These are phyloP conservation scores for Phrynosoma blainvillii DNA, from an alignment of 2,113 vertebrate genomes.

Conservation along the genomic window DNA sequence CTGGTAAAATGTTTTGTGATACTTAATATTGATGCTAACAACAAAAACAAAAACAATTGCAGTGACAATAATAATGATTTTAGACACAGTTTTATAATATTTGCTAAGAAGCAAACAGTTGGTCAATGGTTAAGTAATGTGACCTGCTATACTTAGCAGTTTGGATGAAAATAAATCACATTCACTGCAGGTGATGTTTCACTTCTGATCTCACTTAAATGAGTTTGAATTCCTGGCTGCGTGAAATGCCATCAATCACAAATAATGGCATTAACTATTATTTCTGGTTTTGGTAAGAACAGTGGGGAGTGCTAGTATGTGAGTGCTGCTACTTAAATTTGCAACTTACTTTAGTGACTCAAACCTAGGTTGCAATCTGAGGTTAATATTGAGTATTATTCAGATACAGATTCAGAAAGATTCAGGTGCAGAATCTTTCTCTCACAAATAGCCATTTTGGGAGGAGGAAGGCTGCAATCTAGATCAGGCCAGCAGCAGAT, in stretches of 20 bases:
- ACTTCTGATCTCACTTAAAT: conserved; percentile 3
- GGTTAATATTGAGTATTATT: too few species aligned
- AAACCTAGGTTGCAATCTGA: not conserved
- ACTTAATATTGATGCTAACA: conserved; percentile 17
- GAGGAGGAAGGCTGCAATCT: too few species aligned
- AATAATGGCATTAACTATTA: not conserved
- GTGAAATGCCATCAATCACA: conserved; percentile 24
- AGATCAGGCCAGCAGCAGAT: too few species aligned
- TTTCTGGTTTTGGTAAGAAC: conserved; percentile 18
- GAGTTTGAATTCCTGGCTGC: conserved; percentile 15
- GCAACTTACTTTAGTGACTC: conserved; percentile 1
- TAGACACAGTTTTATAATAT: conserved; percentile 28
- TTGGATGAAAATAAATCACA: conserved; percentile 41
- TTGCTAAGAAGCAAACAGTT: conserved; percentile 14
- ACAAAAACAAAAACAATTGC: not conserved
- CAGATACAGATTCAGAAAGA: too few species aligned
- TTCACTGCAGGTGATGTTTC: conserved; percentile 30
- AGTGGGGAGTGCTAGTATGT: conserved; percentile 12
- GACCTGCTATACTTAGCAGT: conserved; percentile 30
- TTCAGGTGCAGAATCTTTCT: not conserved
- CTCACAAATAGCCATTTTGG: not conserved
- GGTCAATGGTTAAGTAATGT: rapidly evolving
- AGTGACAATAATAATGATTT: not conserved
- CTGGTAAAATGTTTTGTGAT: conserved; percentile 6
- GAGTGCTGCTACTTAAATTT: conserved; percentile 8